A percentile compares a stretch with the other conserved stretches of the same genome.
phyloP scores from a whole-genome alignment of 1,140 invertebrate species.

The Drosophila nebulosa region DNA sequence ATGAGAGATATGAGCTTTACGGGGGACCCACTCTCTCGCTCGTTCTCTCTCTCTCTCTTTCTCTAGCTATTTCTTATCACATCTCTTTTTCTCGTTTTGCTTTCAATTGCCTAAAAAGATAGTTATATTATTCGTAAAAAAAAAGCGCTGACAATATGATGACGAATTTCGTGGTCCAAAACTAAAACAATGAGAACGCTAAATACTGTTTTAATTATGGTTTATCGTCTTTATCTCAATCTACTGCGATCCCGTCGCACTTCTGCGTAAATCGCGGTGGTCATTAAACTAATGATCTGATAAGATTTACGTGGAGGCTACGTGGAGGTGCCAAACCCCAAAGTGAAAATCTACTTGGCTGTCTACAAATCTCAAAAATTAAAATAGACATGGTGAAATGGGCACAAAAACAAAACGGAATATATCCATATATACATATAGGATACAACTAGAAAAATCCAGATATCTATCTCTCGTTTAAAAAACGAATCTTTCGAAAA shows the following conservation, averaged over 20 bases:
- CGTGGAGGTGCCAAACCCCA: neutral
- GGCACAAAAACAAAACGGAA: neutral
- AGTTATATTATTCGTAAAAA: neutral
- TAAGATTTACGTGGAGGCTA: neutral
- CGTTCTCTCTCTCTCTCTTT: conserved; percentile 11
- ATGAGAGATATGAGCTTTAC: neutral
- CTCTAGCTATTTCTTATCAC: neutral
- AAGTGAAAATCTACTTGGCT: neutral
- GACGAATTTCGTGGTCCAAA: neutral
- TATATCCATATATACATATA: neutral
- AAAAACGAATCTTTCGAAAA: neutral
- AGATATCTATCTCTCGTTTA: neutral
- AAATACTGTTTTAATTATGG: neutral
- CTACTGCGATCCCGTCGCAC: neutral
- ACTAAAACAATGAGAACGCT: neutral
- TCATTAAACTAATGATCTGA: neutral
- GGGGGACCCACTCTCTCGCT: neutral
- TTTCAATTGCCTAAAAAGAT: neutral
- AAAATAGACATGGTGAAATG: neutral
- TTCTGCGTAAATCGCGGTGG: neutral
- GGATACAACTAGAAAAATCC: neutral
- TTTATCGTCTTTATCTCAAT: neutral
- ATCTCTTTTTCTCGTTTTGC: neutral
- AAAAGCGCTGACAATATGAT: neutral
- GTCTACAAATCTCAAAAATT: neutral